These are phyloP conservation scores for Daboia siamensis DNA, from an alignment of 2,113 vertebrate species.

Conservation along the genomic window DNA sequence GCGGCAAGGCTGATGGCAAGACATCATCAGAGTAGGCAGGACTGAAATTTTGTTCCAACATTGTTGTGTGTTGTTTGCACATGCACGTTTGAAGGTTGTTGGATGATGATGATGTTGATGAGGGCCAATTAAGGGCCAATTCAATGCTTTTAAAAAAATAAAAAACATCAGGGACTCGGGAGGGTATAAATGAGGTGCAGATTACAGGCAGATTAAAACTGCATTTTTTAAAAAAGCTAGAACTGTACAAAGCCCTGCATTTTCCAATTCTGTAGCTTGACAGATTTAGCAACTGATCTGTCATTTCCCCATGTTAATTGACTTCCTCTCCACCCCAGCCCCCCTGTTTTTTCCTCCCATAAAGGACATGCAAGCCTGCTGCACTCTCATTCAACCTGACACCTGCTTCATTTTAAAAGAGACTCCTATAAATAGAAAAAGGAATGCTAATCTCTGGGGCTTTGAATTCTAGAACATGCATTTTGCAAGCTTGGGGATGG, in stretches of 20 bases:
- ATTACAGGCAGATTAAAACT: background rate
- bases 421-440: constrained; percentile 37
- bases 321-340: constrained; percentile 7
- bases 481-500: constrained; percentile 49
- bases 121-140: background rate
- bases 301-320: constrained; percentile 12
- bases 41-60: background rate
- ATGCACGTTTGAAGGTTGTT: background rate
- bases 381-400: constrained; percentile 46
- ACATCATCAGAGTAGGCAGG: background rate
- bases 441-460: constrained; percentile 37
- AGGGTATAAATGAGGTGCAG: background rate
- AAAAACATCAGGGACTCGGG: background rate
- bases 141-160: background rate
- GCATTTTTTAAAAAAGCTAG: background rate
- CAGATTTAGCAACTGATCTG: constrained; percentile 4
- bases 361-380: constrained; percentile 33
- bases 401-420: constrained; percentile 55
- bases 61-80: background rate
- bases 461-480: constrained; percentile 44
- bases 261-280: background rate
- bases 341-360: constrained; percentile 7
- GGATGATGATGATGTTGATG: background rate
- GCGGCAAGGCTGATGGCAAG: background rate
- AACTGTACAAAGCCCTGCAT: background rate